Evolutionary conservation across 1,140 invertebrate species (phyloP).

Genomic region (Aphis craccivora): DNA sequence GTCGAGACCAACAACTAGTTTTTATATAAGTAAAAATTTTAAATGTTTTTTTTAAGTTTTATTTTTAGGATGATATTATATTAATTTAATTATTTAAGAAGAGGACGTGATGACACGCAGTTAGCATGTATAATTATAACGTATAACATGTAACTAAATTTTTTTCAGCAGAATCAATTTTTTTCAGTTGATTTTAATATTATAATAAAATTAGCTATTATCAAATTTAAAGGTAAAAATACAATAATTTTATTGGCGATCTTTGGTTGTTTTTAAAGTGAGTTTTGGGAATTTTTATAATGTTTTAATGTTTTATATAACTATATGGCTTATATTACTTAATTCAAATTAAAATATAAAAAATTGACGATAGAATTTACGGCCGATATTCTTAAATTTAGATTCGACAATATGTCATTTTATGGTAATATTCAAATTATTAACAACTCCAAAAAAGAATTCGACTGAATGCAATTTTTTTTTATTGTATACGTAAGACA

Average conservation of each 20-base stretch:
- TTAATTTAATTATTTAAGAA: no score
- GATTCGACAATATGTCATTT: not conserved
- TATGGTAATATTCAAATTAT: not conserved
- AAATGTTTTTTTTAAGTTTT: not conserved
- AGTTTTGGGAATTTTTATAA: not conserved
- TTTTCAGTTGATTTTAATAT: not conserved
- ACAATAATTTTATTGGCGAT: no score
- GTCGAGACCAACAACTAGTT: not conserved
- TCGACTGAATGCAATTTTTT: not conserved
- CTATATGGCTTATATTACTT: not conserved
- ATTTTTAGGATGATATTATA: no score
- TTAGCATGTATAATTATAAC: not conserved
- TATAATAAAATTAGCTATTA: not conserved
- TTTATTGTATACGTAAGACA: not conserved
- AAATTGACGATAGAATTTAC: not conserved
- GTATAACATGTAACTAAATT: not conserved
- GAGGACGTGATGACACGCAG: no score
- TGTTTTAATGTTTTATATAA: no score
- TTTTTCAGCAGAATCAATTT: not conserved
- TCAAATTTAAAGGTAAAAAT: not conserved
- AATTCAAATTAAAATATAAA: not conserved
- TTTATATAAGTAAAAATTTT: not conserved
- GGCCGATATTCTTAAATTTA: not conserved
- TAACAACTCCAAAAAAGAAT: not conserved
- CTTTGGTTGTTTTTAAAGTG: not conserved